Evolutionary conservation across 2,113 vertebrate genomes (phyloP).

Genomic region (Clupea harengus): DNA sequence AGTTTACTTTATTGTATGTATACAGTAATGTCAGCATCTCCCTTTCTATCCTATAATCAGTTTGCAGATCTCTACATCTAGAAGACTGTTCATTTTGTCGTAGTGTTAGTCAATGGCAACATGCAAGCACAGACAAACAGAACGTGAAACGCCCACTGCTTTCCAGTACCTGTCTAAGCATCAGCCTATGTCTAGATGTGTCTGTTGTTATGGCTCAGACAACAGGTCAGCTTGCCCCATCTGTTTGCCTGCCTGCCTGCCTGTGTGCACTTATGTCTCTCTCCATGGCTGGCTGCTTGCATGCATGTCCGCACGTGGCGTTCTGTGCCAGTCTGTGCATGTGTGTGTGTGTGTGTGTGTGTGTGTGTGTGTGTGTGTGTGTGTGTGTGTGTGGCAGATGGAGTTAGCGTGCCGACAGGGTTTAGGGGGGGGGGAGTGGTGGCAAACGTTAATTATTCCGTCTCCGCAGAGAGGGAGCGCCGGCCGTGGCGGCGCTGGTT

Average conservation of each 20-base stretch:
- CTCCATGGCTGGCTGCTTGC: background rate
- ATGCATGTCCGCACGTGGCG: background rate
- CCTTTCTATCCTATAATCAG: too few species aligned
- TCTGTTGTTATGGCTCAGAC: background rate
- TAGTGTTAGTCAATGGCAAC: too few species aligned
- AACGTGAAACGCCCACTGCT: too few species aligned
- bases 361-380: background rate
- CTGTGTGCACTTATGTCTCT: background rate
- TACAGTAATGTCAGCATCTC: too few species aligned
- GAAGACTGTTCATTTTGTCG: too few species aligned
- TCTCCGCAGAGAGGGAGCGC: background rate
- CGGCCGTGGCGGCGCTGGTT: constrained; percentile 41
- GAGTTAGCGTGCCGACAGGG: background rate
- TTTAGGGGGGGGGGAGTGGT: background rate
- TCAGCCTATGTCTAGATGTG: background rate
- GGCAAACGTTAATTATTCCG: background rate
- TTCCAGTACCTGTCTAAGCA: background rate
- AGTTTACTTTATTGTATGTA: too few species aligned
- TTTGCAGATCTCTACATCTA: background rate
- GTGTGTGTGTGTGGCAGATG: constrained; percentile 4
- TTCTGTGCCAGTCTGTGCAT: background rate
- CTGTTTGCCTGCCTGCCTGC: background rate
- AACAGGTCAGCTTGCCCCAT: background rate
- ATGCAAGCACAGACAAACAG: too few species aligned
- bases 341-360: background rate